Percentiles rank a stretch among this genome's conserved stretches.
These are phyloP conservation scores for Drosophila orosa DNA, from an alignment of 1,140 invertebrate genomes.

Conservation along the genomic window DNA sequence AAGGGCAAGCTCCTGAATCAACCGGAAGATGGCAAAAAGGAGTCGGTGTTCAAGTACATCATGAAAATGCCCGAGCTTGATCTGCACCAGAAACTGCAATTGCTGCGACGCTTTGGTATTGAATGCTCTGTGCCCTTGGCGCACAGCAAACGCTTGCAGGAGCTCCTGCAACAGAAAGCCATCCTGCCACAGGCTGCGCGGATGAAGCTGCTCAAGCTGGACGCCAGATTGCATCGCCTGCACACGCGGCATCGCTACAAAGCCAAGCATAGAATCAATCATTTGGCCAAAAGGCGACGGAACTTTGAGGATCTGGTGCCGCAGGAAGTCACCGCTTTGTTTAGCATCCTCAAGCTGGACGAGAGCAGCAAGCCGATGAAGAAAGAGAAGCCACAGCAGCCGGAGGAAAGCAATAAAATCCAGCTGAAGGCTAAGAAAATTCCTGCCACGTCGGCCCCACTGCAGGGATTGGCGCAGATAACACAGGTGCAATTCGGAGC, in stretches of 20 bases:
- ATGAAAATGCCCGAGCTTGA: constrained; percentile 75
- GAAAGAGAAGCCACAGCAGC: constrained; percentile 26
- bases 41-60: constrained; percentile 61
- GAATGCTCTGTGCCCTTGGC: constrained; percentile 44
- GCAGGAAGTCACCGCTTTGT: constrained; percentile 61
- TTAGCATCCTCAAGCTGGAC: constrained; percentile 64
- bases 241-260: constrained; percentile 65
- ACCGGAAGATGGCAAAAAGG: constrained; percentile 31
- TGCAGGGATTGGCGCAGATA: constrained; percentile 77
- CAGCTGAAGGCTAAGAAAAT: constrained; percentile 1
- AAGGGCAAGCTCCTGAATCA: constrained; percentile 9
- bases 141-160: constrained; percentile 27
- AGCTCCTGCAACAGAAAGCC: constrained; percentile 32
- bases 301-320: constrained; percentile 48
- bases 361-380: constrained; percentile 41
- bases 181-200: background rate
- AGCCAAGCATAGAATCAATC: constrained; percentile 67
- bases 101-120: constrained; percentile 73
- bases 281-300: constrained; percentile 35
- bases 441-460: constrained; percentile 10
- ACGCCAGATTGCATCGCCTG: constrained; percentile 45
- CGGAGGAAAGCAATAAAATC: constrained; percentile 24
- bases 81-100: constrained; percentile 74
- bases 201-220: constrained; percentile 25
- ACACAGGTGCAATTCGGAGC: constrained; percentile 87